Conservation (phyloP, 2,797 vertebrate genomes). For the Astyanax mexicanus region DNA sequence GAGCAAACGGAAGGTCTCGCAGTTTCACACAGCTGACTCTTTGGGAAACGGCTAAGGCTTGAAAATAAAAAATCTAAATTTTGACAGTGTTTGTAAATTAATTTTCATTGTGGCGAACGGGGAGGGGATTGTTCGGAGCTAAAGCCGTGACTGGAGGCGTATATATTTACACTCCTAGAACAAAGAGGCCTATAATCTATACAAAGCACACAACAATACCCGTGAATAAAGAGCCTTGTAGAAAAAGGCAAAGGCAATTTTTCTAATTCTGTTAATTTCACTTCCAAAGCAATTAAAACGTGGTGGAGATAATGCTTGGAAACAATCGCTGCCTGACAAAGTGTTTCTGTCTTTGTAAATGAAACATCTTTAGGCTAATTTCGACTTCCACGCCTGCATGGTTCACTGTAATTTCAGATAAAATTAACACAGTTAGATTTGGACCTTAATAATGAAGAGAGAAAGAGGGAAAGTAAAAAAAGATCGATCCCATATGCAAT, state of each 20-base stretch:
- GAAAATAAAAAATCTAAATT: constrained; percentile 54
- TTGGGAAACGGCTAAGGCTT: constrained; percentile 59
- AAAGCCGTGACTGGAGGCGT: constrained; percentile 88
- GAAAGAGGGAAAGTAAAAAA: constrained; percentile 61
- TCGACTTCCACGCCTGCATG: constrained; percentile 86
- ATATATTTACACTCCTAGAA: constrained; percentile 91
- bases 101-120: constrained; percentile 74
- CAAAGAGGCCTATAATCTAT: constrained; percentile 91
- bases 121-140: constrained; percentile 75
- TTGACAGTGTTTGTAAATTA: constrained; percentile 78
- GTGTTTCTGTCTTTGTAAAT: constrained; percentile 91
- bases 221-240: constrained; percentile 91
- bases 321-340: constrained; percentile 89
- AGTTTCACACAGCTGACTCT: constrained; percentile 45
- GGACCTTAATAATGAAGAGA: constrained; percentile 75
- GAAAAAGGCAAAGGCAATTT: constrained; percentile 90
- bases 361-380: constrained; percentile 91
- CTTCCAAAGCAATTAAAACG: constrained; percentile 97
- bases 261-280: constrained; percentile 97
- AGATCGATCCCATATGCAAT: constrained; percentile 80
- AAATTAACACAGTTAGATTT: constrained; percentile 90
- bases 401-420: constrained; percentile 90
- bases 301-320: constrained; percentile 90
- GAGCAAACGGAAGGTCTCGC: constrained; percentile 5
- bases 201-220: constrained; percentile 93